phyloP scores from a whole-genome alignment of 2,888 invertebrate genomes.

The Leuctra nigra region DNA sequence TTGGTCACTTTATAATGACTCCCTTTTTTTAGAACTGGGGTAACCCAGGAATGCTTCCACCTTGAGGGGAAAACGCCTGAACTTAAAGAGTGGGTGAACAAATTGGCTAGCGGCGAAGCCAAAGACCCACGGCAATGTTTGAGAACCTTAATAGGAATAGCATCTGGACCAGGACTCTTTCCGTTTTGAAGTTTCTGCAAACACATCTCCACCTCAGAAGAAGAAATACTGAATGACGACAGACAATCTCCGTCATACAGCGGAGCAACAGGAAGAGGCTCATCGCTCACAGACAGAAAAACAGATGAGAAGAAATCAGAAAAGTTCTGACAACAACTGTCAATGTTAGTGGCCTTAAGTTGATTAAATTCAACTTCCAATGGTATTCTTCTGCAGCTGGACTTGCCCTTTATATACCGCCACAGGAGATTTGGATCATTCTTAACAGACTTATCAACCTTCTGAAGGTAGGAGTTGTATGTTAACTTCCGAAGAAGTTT shows the following conservation, averaged over 20 bases:
- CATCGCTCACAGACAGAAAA: no score
- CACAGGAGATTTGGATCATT: no score
- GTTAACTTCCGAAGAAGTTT: no score
- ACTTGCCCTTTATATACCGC: no score
- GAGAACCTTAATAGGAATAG: background rate
- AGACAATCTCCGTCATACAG: background rate
- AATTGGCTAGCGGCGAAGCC: background rate
- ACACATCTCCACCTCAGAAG: background rate
- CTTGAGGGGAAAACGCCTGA: background rate
- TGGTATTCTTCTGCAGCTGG: no score
- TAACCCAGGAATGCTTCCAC: background rate
- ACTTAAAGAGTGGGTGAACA: background rate
- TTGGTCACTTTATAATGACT: background rate
- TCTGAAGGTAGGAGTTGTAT: no score
- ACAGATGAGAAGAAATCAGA: no score
- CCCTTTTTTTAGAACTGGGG: slow-evolving; percentile 1
- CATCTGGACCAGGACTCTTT: background rate
- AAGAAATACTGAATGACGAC: background rate
- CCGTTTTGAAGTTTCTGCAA: background rate
- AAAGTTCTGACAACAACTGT: no score
- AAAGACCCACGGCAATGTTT: background rate
- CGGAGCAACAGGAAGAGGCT: background rate
- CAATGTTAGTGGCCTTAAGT: no score
- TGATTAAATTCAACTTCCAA: no score
- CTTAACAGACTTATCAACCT: no score